Evolutionary conservation across 1,140 invertebrate genomes (phyloP), one percentile per base, ranked within the genome.

Genomic region (Cydia splendana): DNA sequence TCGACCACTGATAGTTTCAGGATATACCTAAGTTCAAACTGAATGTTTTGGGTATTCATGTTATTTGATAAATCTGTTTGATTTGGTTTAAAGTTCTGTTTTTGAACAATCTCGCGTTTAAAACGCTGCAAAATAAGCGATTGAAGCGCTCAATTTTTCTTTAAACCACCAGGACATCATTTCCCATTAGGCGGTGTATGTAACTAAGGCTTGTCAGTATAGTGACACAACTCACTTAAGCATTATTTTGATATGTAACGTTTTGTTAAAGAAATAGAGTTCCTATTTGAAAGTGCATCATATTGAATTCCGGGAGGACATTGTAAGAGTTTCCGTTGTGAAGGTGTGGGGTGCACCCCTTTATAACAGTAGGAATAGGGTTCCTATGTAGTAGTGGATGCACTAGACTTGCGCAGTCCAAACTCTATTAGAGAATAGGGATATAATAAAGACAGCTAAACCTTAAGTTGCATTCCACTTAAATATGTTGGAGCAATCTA

Each of bases 321-420:
- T 62, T 20, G n/a, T 62, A 62, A 24, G 18, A 18, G 53, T 5
- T 9, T 20, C 53, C 53, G 18, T 62, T 9, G 53, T 53, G 4
- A 53, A 18, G 13, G 53, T 18, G 10, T 20, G 20, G 38, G 28
- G 13, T 75, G 15, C 75, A 51, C 53, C 53, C 15, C 20, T 71
- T 62, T n/a, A 53, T n/a, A 24, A 62, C 53, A 62, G 13, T 20
- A 48, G 10, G 62, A 10, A 69, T 76, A 76, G 20, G 20, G 42
- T 69, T 76, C 7, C 15, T 69, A 15, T 67, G 42, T 65, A 45
- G 34, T 24, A 42, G 51, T 65, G n/a, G 15, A 65, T 75, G 38
- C 34, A 75, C 75, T 71, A 71, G 67, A 71, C 30, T 18, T 71
- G 67, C 67, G 67, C 34, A 53, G 4, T 53, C 5, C 6, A 62